These are phyloP conservation scores for Sialis fuliginosa DNA, from an alignment of 2,888 invertebrate species.

Conservation along the genomic window DNA sequence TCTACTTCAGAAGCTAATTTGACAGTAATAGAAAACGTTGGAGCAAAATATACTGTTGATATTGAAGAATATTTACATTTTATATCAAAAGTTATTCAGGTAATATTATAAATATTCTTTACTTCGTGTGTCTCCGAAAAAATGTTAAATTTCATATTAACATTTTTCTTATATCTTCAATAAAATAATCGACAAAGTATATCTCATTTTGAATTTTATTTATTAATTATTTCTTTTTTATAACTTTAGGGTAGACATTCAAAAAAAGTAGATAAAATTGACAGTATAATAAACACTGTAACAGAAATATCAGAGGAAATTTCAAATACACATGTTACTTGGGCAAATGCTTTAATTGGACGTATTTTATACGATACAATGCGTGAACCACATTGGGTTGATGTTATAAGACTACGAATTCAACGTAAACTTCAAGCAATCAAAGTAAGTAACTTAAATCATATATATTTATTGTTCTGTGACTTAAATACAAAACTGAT, in stretches of 20 bases:
- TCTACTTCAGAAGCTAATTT: neutral
- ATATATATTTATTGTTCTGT: neutral
- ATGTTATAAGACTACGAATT: conserved; percentile 55
- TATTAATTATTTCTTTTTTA: too few relatives aligned
- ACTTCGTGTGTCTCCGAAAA: too few relatives aligned
- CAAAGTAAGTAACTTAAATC: conserved; percentile 34
- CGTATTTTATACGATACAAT: conserved; percentile 71
- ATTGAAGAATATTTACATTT: neutral
- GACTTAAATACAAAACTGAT: neutral
- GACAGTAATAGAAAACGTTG: neutral
- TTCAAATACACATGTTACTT: conserved; percentile 26
- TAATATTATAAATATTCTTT: conserved; percentile 8
- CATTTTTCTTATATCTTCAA: too few relatives aligned
- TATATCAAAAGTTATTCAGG: conserved; percentile 1
- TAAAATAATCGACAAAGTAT: too few relatives aligned
- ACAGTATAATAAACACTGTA: neutral
- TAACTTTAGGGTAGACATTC: too few relatives aligned
- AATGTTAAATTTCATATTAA: too few relatives aligned
- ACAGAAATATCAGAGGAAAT: neutral
- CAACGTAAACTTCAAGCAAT: conserved; percentile 75
- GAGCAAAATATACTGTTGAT: neutral
- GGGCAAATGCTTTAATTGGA: conserved; percentile 64
- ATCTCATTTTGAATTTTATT: too few relatives aligned
- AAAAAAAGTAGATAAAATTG: neutral
- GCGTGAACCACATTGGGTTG: conserved; percentile 48